Conservation (phyloP, 64 coral and sea anemone genomes). For the Pocillopora verrucosa region DNA sequence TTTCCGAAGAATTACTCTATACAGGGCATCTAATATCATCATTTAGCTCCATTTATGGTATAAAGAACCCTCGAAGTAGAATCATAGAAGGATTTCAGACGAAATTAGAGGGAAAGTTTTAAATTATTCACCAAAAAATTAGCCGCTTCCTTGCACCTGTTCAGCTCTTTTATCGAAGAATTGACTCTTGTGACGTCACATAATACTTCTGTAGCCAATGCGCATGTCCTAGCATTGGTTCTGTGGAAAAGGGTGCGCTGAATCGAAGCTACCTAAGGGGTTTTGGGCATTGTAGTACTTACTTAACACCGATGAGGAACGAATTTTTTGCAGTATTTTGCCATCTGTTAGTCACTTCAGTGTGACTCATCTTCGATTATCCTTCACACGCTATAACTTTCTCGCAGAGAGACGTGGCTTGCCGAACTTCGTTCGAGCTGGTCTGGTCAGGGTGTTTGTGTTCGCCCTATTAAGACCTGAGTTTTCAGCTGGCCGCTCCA, state of each 20-base stretch:
- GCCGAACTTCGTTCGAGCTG: background rate
- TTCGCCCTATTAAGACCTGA: background rate
- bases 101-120: background rate
- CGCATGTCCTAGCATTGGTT: background rate
- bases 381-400: background rate
- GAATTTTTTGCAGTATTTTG: background rate
- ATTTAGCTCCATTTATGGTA: no score
- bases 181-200: slow-evolving; percentile 39
- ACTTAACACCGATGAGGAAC: slow-evolving; percentile 18
- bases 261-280: background rate
- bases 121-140: slow-evolving; percentile 7
- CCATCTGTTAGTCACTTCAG: background rate
- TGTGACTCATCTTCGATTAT: background rate
- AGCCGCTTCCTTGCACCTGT: slow-evolving; percentile 12
- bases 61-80: no score
- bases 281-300: background rate
- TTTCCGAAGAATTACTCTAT: no score
- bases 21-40: no score
- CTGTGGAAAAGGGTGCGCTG: slow-evolving; percentile 31
- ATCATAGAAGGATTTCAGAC: background rate
- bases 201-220: background rate
- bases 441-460: background rate
- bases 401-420: background rate
- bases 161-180: background rate
- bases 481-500: background rate